phyloP scores from a whole-genome alignment of 2,797 vertebrate species.

The Enteromius thamalakanensis region DNA sequence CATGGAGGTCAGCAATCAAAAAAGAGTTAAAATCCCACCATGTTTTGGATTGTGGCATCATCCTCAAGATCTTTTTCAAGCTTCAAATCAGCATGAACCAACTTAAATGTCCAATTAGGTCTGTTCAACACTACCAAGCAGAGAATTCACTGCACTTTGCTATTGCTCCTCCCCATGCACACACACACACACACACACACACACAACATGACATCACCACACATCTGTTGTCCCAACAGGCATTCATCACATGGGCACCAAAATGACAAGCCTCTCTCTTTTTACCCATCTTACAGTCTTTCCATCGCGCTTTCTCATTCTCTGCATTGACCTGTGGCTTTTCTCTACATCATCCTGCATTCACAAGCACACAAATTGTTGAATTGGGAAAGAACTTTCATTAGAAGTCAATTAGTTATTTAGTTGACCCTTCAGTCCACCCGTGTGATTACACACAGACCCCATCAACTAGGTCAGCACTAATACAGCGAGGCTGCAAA shows the following conservation, averaged over 20 bases:
- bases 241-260: slow-evolving; percentile 75
- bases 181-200: slow-evolving; percentile 58
- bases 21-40: neutral
- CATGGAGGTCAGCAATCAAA: neutral
- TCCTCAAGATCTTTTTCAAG: neutral
- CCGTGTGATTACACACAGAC: slow-evolving; percentile 78
- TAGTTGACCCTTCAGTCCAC: slow-evolving; percentile 71
- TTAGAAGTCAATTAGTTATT: slow-evolving; percentile 76
- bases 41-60: neutral
- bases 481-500: slow-evolving; percentile 60
- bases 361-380: slow-evolving; percentile 61
- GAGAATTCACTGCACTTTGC: slow-evolving; percentile 33
- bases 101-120: neutral
- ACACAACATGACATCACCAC: slow-evolving; percentile 80
- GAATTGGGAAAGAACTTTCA: slow-evolving; percentile 67
- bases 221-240: slow-evolving; percentile 83
- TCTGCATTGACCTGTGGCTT: slow-evolving; percentile 44
- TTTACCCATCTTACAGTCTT: slow-evolving; percentile 45
- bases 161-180: slow-evolving; percentile 67
- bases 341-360: slow-evolving; percentile 58
- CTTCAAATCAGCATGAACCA: neutral
- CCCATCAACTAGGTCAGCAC: slow-evolving; percentile 72
- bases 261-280: slow-evolving; percentile 68
- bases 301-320: slow-evolving; percentile 42
- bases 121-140: neutral